Conservation (phyloP, 2,113 vertebrate genomes). For the Gymnorhina tibicen region DNA sequence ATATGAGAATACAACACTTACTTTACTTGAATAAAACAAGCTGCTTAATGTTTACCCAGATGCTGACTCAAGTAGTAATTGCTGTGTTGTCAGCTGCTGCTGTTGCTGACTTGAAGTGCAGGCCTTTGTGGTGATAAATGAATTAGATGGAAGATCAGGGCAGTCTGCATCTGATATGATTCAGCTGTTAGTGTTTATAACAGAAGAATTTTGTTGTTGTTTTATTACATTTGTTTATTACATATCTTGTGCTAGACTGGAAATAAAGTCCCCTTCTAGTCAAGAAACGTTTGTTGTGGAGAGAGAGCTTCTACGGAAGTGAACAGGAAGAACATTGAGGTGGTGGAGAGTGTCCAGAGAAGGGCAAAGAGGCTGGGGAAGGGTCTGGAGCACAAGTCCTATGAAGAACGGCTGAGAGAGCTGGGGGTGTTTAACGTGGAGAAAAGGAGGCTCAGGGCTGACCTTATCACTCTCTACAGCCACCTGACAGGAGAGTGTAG, state of each 20-base stretch:
- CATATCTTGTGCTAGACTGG: not conserved
- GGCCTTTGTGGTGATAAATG: not conserved
- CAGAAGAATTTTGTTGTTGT: not conserved
- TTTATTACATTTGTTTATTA: not conserved
- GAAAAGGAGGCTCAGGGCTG: rapidly evolving
- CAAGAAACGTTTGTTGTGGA: not conserved
- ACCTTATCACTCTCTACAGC: rapidly evolving
- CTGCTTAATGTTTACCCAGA: not conserved
- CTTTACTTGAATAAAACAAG: not conserved
- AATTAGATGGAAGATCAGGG: not conserved
- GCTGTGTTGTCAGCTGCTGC: not conserved
- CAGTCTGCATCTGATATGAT: rapidly evolving
- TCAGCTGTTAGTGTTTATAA: not conserved
- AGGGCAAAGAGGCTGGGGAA: not conserved
- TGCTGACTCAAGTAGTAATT: not conserved
- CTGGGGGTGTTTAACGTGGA: not conserved
- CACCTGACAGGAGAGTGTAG: not conserved
- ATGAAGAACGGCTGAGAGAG: not conserved
- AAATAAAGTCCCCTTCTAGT: not conserved
- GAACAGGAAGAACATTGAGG: not conserved
- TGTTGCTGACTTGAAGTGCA: not conserved
- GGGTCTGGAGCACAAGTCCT: not conserved
- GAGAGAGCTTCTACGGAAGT: not conserved
- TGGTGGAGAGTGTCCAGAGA: not conserved
- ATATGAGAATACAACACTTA: rapidly evolving